Evolutionary conservation across 2,797 vertebrate species (phyloP).

Genomic region (Craterocephalus amniculus): DNA sequence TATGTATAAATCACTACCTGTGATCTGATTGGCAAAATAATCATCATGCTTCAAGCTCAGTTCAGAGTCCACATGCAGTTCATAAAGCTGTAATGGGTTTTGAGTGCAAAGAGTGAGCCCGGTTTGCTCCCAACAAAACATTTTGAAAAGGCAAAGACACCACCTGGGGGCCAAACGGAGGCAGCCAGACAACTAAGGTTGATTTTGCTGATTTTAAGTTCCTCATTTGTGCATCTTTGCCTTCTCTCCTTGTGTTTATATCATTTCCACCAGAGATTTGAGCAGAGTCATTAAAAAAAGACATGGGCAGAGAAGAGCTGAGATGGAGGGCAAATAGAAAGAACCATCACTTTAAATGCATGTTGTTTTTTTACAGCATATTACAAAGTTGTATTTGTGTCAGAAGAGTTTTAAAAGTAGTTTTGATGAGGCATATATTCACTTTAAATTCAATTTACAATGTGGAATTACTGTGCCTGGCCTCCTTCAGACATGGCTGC

Average conservation of each 20-base stretch:
- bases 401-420: not conserved
- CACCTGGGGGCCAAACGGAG: conserved; percentile 46
- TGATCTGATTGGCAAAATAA: not conserved
- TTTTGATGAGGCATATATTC: too few relatives aligned
- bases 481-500: not conserved
- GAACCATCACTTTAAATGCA: too few relatives aligned
- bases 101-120: not conserved
- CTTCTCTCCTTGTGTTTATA: not conserved
- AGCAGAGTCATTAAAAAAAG: not conserved
- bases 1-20: not conserved
- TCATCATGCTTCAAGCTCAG: not conserved
- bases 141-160: conserved; percentile 12
- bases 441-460: not conserved
- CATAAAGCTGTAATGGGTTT: not conserved
- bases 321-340: not conserved
- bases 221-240: not conserved
- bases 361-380: too few relatives aligned
- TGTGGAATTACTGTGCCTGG: not conserved
- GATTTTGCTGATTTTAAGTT: too few relatives aligned
- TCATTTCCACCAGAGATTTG: not conserved
- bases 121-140: not conserved
- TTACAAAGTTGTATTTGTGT: not conserved
- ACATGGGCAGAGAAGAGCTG: not conserved
- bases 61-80: not conserved
- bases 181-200: not conserved